Evolutionary conservation across 2,797 vertebrate species (phyloP).

Genomic region (Rhyacichthys aspro): DNA sequence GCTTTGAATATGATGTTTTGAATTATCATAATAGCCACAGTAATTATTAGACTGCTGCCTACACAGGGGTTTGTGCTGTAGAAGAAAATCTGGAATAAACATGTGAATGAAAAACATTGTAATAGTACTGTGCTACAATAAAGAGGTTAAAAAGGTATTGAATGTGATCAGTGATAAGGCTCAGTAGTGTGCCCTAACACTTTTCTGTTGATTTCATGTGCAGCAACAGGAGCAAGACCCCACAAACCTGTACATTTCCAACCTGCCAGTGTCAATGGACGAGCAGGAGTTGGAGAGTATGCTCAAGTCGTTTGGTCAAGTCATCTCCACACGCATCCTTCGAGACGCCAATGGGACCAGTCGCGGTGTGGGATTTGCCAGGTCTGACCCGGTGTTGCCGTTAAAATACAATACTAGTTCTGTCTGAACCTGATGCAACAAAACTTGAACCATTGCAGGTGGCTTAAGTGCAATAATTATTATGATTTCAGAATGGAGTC

Average conservation of each 20-base stretch:
- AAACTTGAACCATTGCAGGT: neutral
- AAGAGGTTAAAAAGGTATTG: neutral
- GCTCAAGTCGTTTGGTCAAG: conserved; percentile 95
- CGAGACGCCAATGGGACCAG: conserved; percentile 91
- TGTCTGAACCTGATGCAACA: neutral
- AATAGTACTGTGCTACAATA: conserved; percentile 13
- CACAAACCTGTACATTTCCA: conserved; percentile 97
- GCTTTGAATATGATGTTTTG: conserved; percentile 10
- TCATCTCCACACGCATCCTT: conserved; percentile 90
- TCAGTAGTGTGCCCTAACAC: neutral
- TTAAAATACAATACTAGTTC: neutral
- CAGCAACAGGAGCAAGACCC: conserved; percentile 98
- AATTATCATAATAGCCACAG: too few relatives aligned
- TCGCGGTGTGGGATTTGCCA: conserved; percentile 94
- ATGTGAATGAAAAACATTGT: conserved; percentile 12
- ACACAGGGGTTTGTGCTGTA: conserved; percentile 21
- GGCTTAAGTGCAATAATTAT: conserved; percentile 6
- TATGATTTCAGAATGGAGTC: conserved; percentile 90
- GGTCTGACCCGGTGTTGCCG: conserved; percentile 72
- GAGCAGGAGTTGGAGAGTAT: conserved; percentile 93
- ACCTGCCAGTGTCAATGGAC: conserved; percentile 93
- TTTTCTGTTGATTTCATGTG: conserved; percentile 5
- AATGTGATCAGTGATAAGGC: neutral
- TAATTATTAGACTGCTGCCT: conserved; percentile 42
- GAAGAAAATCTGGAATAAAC: conserved; percentile 18